A percentile compares a stretch with the other conserved stretches of the same genome.
phyloP scores from a whole-genome alignment of 2,797 vertebrate genomes.

The Podargus strigoides region DNA sequence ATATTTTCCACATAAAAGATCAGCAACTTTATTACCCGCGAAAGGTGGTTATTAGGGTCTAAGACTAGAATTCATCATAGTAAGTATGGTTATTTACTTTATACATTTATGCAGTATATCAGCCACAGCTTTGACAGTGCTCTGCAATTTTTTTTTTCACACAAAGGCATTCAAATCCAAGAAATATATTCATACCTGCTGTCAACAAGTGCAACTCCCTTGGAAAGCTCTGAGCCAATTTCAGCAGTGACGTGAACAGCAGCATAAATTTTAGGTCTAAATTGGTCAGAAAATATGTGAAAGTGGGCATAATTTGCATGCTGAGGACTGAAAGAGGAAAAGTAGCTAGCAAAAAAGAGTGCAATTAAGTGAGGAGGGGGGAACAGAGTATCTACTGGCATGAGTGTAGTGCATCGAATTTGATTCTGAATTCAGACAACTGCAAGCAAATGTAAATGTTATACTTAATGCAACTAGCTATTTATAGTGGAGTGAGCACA shows the following conservation, averaged over 20 bases:
- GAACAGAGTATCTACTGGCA: neutral
- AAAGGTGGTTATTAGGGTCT: constrained; percentile 64
- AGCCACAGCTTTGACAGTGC: constrained; percentile 67
- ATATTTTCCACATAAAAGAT: constrained; percentile 66
- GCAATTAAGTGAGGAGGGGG: constrained; percentile 1
- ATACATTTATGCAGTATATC: constrained; percentile 68
- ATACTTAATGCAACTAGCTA: constrained; percentile 47
- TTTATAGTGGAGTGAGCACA: constrained; percentile 29
- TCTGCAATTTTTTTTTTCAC: constrained; percentile 66
- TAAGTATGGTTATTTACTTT: constrained; percentile 69
- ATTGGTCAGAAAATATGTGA: constrained; percentile 63
- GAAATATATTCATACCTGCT: constrained; percentile 69
- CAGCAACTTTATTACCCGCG: constrained; percentile 57
- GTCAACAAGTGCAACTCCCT: constrained; percentile 68
- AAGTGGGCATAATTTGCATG: constrained; percentile 62
- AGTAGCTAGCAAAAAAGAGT: constrained; percentile 26
- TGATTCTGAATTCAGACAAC: constrained; percentile 36
- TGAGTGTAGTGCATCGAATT: neutral
- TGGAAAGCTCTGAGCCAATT: constrained; percentile 65
- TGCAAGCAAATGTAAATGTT: constrained; percentile 61
- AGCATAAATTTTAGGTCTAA: constrained; percentile 66
- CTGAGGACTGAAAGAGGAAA: constrained; percentile 32
- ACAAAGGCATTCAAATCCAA: constrained; percentile 58
- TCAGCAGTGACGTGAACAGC: constrained; percentile 55
- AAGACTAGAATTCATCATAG: constrained; percentile 65